These are phyloP conservation scores for Chloroceryle inda DNA, from an alignment of 2,797 vertebrate species.

Conservation along the genomic window DNA sequence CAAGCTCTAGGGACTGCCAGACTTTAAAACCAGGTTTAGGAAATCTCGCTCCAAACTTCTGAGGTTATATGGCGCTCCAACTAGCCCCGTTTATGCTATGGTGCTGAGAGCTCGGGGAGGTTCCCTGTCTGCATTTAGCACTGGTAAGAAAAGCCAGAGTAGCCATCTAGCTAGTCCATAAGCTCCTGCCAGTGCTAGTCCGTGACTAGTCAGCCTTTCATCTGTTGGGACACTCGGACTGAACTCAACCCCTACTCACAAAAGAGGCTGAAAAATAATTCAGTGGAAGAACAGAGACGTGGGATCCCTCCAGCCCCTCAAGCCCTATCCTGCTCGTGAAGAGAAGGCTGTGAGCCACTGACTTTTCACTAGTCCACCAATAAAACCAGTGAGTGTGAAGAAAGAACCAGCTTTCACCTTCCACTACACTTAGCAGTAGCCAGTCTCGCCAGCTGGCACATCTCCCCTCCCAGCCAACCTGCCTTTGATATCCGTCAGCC, in stretches of 20 bases:
- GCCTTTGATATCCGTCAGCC: conserved; percentile 83
- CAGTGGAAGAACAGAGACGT: background rate
- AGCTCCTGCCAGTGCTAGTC: background rate
- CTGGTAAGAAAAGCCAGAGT: background rate
- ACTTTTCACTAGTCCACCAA: background rate
- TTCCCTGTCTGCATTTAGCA: background rate
- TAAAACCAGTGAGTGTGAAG: conserved; percentile 84
- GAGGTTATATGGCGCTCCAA: background rate
- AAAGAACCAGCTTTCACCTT: conserved; percentile 77
- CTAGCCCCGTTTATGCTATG: background rate
- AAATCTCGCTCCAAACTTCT: background rate
- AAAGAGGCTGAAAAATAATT: accelerated
- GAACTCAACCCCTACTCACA: background rate
- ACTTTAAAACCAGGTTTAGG: background rate
- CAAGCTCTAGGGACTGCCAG: background rate
- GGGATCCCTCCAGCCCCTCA: background rate
- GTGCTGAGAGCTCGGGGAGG: background rate
- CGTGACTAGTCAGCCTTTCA: background rate
- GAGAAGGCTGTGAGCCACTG: background rate
- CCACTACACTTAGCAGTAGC: conserved; percentile 76
- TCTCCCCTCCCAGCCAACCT: conserved; percentile 77
- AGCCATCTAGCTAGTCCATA: background rate
- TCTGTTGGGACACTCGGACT: background rate
- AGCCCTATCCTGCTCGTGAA: background rate
- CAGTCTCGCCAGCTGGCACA: conserved; percentile 80